Evolutionary conservation across 2,888 invertebrate genomes (phyloP), one percentile per base, ranked within the genome.

Genomic region (Nezara viridula): DNA sequence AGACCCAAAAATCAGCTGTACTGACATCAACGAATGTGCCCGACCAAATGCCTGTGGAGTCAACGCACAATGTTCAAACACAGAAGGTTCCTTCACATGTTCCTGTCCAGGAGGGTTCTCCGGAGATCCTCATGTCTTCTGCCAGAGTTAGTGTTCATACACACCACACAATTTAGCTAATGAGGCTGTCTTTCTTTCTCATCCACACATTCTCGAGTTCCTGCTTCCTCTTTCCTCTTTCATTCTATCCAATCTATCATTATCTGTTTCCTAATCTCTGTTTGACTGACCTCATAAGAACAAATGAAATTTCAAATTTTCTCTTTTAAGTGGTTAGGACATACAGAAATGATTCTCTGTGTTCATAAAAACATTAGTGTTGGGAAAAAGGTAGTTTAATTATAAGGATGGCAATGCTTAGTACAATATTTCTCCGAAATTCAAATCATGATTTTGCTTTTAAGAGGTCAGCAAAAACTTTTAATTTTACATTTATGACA

Each of bases 21-120:
- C 86, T 16, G 96, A 96, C 93, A 93, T 96, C 92, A 96, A 97
- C 93, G 96, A 96, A 93, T 96, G 96, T 93, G 94, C 94, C 90
- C 93, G 94, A 91, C 92, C 94, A 91, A 94, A 94, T 92, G 94
- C 95, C 92, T 97, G 97, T 92, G 96, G 96, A 91, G 94, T 94
- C 92, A 96, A 96, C 93, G 96, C 97, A 91, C 95, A 95, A 93
- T 97, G 97, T 94, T 95, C 95, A 93, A 97, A 97, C 93, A 95
- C 95, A 88, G 95, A 95, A n/a, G 97, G 97, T 91, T 95, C 96
- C 89, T 96, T 95, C 94, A 95, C 95, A 92, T 96, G 96, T 93
- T 94, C 95, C 91, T 96, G 96, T 92, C 96, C 96, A 50, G 94
- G 94, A 91, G 96, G 96, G 91, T 96, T 96, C 93, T 94, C 94